A percentile compares a stretch with the other conserved stretches of the same genome.
These are phyloP conservation scores for Tineola bisselliella DNA, from an alignment of 2,888 invertebrate species.

Conservation along the genomic window DNA sequence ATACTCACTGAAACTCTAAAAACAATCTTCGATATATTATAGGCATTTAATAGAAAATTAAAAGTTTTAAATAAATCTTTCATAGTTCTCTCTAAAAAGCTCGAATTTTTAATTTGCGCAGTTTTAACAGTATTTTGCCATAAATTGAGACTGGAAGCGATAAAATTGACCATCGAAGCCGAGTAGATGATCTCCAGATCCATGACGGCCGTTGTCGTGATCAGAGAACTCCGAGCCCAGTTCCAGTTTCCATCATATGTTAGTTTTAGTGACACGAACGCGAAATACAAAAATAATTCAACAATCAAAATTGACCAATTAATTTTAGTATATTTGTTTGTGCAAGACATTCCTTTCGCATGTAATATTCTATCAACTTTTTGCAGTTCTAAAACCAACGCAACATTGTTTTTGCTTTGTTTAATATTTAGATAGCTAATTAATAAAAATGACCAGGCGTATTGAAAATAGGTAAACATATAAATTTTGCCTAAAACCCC, in stretches of 20 bases:
- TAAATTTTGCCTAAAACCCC: neutral
- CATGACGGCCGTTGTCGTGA: neutral
- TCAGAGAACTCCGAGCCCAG: neutral
- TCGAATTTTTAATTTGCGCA: neutral
- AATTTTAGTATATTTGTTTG: neutral
- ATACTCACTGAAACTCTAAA: constrained; percentile 2
- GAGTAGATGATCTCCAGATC: neutral
- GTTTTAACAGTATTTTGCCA: neutral
- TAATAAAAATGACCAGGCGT: neutral
- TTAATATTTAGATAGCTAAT: neutral
- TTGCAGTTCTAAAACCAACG: neutral
- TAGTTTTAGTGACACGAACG: neutral
- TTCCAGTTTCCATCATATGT: neutral
- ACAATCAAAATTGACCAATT: neutral
- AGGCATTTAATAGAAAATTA: neutral
- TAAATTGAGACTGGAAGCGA: neutral
- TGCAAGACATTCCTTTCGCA: neutral
- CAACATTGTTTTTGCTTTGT: neutral
- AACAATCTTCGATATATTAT: neutral
- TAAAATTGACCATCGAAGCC: neutral
- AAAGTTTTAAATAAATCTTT: neutral
- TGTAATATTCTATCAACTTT: neutral
- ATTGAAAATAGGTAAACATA: neutral
- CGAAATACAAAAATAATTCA: neutral
- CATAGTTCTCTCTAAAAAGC: neutral